phyloP scores from a whole-genome alignment of 1,140 invertebrate genomes.

The Drosophila eugracilis region DNA sequence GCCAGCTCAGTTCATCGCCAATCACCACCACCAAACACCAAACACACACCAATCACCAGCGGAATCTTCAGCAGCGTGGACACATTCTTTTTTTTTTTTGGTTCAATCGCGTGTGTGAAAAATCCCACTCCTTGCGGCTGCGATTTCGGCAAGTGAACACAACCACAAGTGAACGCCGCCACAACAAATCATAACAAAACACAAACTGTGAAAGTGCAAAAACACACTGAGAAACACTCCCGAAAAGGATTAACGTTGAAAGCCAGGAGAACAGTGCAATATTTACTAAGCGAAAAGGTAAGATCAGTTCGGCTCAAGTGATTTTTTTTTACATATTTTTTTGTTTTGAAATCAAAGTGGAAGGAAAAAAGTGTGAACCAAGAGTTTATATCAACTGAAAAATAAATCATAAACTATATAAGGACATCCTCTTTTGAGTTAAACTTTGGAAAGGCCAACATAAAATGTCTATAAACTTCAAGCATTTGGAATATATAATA shows the following conservation, averaged over 20 bases:
- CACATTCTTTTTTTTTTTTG: slow-evolving; percentile 74
- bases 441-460: too few relatives aligned
- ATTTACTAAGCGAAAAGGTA: slow-evolving; percentile 24
- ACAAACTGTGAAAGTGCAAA: slow-evolving; percentile 44
- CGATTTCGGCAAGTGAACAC: slow-evolving; percentile 29
- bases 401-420: neutral
- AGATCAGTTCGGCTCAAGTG: slow-evolving; percentile 8
- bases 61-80: slow-evolving; percentile 54
- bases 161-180: slow-evolving; percentile 27
- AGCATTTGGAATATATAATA: too few relatives aligned
- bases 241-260: slow-evolving; percentile 30
- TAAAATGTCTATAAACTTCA: too few relatives aligned
- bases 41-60: slow-evolving; percentile 36
- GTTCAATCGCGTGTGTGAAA: slow-evolving; percentile 43
- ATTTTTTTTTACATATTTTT: slow-evolving; percentile 5
- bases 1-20: slow-evolving; percentile 7
- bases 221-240: slow-evolving; percentile 23
- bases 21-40: slow-evolving; percentile 37
- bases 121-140: slow-evolving; percentile 39
- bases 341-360: slow-evolving; percentile 4
- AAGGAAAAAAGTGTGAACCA: neutral
- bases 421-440: too few relatives aligned
- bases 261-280: slow-evolving; percentile 33
- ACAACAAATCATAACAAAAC: slow-evolving; percentile 11
- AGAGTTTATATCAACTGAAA: neutral